A percentile compares a stretch with the other conserved stretches of the same genome.
Evolutionary conservation across 2,113 vertebrate genomes (phyloP).

Genomic region (Monarcha castaneiventris): DNA sequence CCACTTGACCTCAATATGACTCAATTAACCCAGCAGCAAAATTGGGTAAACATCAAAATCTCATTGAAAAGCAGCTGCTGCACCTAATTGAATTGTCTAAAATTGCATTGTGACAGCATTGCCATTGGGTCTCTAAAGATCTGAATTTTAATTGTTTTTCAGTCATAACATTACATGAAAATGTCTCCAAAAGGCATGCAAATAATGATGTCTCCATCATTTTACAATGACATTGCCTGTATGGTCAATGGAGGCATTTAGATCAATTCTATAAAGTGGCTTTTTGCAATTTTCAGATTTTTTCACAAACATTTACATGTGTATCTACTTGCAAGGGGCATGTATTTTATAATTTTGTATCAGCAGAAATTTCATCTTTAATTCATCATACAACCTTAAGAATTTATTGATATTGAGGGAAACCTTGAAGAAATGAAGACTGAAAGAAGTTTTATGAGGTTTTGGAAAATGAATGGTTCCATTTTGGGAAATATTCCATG

Average conservation of each 20-base stretch:
- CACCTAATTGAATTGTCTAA: constrained; percentile 52
- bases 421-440: not conserved
- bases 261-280: not conserved
- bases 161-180: constrained; percentile 20
- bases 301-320: not conserved
- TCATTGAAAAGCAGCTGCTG: constrained; percentile 57
- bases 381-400: not conserved
- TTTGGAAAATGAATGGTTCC: not conserved
- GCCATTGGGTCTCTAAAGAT: constrained; percentile 17
- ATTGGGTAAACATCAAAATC: constrained; percentile 53
- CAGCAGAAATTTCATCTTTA: not conserved
- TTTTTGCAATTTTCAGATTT: not conserved
- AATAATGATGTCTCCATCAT: not conserved
- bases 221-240: not conserved
- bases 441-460: not conserved
- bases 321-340: accelerated
- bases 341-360: not conserved
- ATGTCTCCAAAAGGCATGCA: not conserved
- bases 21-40: constrained; percentile 62
- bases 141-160: constrained; percentile 51
- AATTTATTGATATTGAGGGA: not conserved
- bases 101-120: constrained; percentile 45
- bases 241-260: not conserved
- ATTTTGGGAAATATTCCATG: not conserved
- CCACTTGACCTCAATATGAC: constrained; percentile 61